Conservation (phyloP, 2,797 vertebrate species). For the Mastacembelus armatus region DNA sequence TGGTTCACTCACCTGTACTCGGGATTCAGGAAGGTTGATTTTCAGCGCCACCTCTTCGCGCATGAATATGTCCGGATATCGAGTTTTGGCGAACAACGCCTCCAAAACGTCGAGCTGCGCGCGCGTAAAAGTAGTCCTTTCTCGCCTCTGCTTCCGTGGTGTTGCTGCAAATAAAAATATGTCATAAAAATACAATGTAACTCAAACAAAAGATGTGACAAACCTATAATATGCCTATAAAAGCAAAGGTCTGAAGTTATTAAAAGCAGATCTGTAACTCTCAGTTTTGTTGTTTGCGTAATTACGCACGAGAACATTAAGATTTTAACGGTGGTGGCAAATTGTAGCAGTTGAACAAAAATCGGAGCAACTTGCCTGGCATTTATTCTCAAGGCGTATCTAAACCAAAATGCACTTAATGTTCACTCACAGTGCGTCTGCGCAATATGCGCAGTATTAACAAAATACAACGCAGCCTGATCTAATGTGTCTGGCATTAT, state of each 20-base stretch:
- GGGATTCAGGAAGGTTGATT: conserved; percentile 97
- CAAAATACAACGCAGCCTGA: background rate
- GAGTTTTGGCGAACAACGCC: conserved; percentile 96
- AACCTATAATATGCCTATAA: no score
- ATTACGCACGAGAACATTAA: conserved; percentile 47
- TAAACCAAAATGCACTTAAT: conserved; percentile 18
- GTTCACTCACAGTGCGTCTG: background rate
- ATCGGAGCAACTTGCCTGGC: conserved; percentile 6
- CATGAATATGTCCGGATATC: conserved; percentile 99
- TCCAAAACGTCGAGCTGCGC: conserved; percentile 96
- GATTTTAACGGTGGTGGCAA: conserved; percentile 17
- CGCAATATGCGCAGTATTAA: background rate
- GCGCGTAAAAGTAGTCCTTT: conserved; percentile 96
- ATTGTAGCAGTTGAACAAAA: conserved; percentile 7
- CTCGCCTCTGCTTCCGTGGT: conserved; percentile 95
- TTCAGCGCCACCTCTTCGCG: conserved; percentile 97
- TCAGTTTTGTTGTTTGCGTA: conserved; percentile 29
- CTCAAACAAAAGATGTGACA: background rate
- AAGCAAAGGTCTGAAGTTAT: conserved; percentile 13
- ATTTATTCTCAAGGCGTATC: background rate
- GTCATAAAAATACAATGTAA: background rate
- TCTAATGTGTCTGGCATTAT: background rate
- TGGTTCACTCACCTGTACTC: conserved; percentile 90
- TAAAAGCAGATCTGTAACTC: background rate
- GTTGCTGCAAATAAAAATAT: conserved; percentile 84